Conservation (phyloP, 2,113 vertebrate genomes). For the Aegypius monachus region DNA sequence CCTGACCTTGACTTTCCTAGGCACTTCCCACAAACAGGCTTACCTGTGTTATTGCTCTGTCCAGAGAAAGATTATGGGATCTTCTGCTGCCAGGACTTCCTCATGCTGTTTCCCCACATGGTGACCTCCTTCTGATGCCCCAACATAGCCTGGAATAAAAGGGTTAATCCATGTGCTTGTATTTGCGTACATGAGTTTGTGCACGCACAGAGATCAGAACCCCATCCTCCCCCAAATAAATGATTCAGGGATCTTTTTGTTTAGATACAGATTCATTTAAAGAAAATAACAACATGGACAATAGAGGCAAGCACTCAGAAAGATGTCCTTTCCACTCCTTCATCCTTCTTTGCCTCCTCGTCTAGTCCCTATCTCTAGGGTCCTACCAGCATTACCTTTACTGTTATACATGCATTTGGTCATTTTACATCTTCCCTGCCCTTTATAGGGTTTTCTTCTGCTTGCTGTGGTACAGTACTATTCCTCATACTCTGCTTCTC, state of each 20-base stretch:
- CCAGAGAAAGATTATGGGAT: background rate
- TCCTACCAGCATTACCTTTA: background rate
- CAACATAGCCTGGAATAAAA: background rate
- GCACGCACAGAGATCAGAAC: background rate
- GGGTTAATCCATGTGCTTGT: background rate
- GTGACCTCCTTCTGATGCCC: background rate
- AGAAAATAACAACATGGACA: background rate
- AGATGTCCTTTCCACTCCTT: background rate
- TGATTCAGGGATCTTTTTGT: background rate
- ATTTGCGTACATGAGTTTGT: background rate
- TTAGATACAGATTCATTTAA: background rate
- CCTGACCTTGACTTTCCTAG: background rate
- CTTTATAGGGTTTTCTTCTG: background rate
- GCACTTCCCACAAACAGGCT: background rate
- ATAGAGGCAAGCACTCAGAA: background rate
- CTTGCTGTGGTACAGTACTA: background rate
- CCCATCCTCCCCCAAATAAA: accelerated
- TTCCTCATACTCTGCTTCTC: background rate
- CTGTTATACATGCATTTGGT: background rate
- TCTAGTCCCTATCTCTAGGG: background rate
- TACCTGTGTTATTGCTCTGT: background rate
- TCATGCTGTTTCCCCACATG: background rate
- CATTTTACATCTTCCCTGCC: background rate
- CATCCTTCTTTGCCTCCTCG: background rate
- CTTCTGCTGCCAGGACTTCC: background rate